These are phyloP conservation scores for Encarsia formosa DNA, from an alignment of 2,888 invertebrate genomes.

Conservation along the genomic window DNA sequence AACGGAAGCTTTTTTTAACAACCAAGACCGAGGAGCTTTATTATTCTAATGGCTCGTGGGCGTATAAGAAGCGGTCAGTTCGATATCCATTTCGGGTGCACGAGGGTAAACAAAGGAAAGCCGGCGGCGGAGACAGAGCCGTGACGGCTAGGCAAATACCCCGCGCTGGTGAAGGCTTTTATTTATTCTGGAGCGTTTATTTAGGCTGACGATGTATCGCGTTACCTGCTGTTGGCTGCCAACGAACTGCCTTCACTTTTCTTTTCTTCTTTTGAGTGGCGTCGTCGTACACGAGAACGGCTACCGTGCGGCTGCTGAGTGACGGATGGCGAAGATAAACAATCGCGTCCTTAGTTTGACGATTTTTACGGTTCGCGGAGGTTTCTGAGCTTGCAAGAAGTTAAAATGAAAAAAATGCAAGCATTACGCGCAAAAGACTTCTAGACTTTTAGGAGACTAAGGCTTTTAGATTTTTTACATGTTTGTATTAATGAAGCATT, in stretches of 20 bases:
- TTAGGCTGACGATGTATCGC: slow-evolving; percentile 46
- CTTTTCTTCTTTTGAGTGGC: slow-evolving; percentile 41
- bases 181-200: slow-evolving; percentile 49
- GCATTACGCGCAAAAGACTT: too few relatives aligned
- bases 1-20: background rate
- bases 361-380: too few relatives aligned
- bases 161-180: slow-evolving; percentile 44
- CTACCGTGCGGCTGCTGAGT: too few relatives aligned
- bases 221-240: slow-evolving; percentile 46
- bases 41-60: slow-evolving; percentile 34
- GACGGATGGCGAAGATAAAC: too few relatives aligned
- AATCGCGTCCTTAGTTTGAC: too few relatives aligned
- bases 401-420: too few relatives aligned
- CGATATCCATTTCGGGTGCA: slow-evolving; percentile 40
- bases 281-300: too few relatives aligned
- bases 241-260: too few relatives aligned
- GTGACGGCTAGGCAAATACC: slow-evolving; percentile 48
- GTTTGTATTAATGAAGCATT: too few relatives aligned
- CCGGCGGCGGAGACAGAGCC: slow-evolving; percentile 31
- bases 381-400: too few relatives aligned
- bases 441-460: too few relatives aligned
- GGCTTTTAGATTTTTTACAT: too few relatives aligned
- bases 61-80: slow-evolving; percentile 39
- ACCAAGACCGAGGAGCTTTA: slow-evolving; percentile 37
- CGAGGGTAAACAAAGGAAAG: slow-evolving; percentile 11